Conservation (phyloP, 2,113 vertebrate species). For the Sceloporus tristichus region DNA sequence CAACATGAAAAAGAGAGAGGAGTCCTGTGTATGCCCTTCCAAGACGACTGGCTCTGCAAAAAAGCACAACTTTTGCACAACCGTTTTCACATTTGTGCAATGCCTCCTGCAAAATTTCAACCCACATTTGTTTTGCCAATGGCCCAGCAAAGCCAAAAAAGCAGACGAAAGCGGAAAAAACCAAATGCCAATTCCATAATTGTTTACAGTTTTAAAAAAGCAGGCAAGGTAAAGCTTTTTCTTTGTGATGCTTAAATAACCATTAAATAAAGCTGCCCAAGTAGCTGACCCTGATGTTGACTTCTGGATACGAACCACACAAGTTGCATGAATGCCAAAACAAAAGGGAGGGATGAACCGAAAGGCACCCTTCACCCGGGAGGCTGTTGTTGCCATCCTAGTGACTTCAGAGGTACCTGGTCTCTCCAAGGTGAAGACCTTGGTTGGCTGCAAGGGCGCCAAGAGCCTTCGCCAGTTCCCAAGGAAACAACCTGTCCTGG, state of each 20-base stretch:
- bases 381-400: rapidly evolving
- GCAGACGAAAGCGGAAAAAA: no score
- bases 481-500: conserved; percentile 58
- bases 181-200: no score
- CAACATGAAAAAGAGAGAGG: no score
- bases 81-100: no score
- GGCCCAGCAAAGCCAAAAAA: no score
- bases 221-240: not conserved
- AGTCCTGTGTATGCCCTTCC: no score
- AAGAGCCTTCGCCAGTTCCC: conserved; percentile 42
- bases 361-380: not conserved
- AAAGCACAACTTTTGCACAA: no score
- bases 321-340: no score
- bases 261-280: not conserved
- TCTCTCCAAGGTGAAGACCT: conserved; percentile 54
- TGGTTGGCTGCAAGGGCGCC: not conserved
- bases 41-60: no score
- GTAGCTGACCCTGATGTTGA: not conserved
- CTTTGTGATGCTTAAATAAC: no score
- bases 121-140: no score
- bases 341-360: not conserved
- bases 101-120: no score
- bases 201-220: not conserved
- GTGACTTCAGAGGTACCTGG: conserved; percentile 56
- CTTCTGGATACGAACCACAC: not conserved